These are phyloP conservation scores for Torymus aiolomorphi DNA, from an alignment of 2,888 invertebrate species.

Conservation along the genomic window DNA sequence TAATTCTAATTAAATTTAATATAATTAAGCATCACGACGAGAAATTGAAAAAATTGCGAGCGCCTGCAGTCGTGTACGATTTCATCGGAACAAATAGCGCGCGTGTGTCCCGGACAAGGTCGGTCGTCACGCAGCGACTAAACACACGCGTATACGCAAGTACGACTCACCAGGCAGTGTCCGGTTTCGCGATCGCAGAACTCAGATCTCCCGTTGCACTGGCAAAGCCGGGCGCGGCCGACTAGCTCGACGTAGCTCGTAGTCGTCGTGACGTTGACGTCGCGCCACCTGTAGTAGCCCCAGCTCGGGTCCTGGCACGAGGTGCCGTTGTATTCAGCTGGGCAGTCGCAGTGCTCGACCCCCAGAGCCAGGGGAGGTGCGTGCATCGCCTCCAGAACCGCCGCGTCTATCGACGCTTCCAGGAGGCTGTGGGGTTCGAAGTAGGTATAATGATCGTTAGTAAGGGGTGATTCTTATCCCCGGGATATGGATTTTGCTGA, in stretches of 20 bases:
- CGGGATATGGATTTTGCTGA: too few relatives aligned
- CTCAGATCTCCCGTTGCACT: slow-evolving; percentile 87
- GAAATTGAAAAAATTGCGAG: too few relatives aligned
- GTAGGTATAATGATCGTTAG: too few relatives aligned
- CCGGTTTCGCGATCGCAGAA: slow-evolving; percentile 91
- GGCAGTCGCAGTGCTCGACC: slow-evolving; percentile 92
- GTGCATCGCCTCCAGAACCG: slow-evolving; percentile 82
- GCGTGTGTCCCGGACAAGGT: not conserved
- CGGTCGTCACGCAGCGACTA: slow-evolving; percentile 29
- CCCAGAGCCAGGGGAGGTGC: slow-evolving; percentile 85
- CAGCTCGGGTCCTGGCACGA: slow-evolving; percentile 93
- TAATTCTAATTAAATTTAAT: too few relatives aligned
- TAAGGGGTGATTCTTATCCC: too few relatives aligned
- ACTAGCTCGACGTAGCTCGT: slow-evolving; percentile 84
- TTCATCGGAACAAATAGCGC: too few relatives aligned
- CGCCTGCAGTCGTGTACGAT: too few relatives aligned
- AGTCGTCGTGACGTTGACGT: slow-evolving; percentile 73
- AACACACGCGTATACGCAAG: not conserved
- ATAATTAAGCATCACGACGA: too few relatives aligned
- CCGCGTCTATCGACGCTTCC: slow-evolving; percentile 90
- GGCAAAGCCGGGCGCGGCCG: slow-evolving; percentile 87
- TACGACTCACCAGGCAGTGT: slow-evolving; percentile 83
- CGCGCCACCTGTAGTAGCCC: slow-evolving; percentile 89
- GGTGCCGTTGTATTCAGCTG: slow-evolving; percentile 86
- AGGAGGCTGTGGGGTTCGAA: slow-evolving; percentile 77